Evolutionary conservation across 2,113 vertebrate genomes (phyloP).

Genomic region (Hippocampus barbouri): DNA sequence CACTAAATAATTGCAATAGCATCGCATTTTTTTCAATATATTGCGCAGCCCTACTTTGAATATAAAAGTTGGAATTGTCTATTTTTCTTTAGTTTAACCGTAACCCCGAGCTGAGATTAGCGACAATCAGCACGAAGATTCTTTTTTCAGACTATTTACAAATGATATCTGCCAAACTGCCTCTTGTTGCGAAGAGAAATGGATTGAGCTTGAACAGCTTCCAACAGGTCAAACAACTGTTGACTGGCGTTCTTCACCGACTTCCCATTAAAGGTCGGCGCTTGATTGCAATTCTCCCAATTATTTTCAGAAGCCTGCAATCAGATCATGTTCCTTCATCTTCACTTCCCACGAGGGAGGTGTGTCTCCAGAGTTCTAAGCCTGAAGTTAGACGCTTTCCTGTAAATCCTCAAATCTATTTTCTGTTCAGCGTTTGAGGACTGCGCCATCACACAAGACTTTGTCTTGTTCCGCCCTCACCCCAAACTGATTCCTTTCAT

Average conservation of each 20-base stretch:
- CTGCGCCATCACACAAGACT: slow-evolving; percentile 24
- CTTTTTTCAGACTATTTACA: no score
- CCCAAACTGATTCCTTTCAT: slow-evolving; percentile 27
- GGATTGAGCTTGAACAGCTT: not conserved
- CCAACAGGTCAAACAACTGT: not conserved
- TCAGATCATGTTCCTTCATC: slow-evolving; percentile 5
- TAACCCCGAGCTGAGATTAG: no score
- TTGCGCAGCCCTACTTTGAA: no score
- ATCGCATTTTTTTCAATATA: no score
- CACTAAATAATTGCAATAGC: no score
- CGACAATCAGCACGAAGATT: no score
- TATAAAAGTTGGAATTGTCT: no score
- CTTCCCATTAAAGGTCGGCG: not conserved
- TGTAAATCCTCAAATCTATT: not conserved
- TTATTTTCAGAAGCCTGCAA: not conserved
- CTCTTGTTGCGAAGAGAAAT: no score
- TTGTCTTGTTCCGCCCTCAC: slow-evolving; percentile 30
- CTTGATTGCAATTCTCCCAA: not conserved
- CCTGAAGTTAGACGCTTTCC: slow-evolving; percentile 6
- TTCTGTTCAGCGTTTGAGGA: slow-evolving; percentile 20
- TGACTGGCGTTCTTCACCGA: not conserved
- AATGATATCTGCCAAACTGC: no score
- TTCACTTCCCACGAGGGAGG: slow-evolving; percentile 3
- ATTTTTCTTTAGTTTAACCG: no score
- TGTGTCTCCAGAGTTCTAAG: not conserved